Evolutionary conservation across 2,113 vertebrate species (phyloP).

Genomic region (Passer domesticus): DNA sequence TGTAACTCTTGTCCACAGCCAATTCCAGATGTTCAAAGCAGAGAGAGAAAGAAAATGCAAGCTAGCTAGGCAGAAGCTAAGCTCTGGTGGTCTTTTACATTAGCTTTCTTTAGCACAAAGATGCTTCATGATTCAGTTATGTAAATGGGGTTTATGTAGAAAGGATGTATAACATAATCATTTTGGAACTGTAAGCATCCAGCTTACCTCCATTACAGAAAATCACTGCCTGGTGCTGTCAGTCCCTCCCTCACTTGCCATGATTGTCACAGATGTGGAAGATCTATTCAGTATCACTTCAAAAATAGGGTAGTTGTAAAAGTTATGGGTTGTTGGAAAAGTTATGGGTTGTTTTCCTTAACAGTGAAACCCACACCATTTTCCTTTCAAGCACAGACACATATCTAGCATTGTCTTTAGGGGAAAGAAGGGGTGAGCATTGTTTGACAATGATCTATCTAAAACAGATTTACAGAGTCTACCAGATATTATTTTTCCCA

Average conservation of each 20-base stretch:
- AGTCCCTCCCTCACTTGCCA: slow-evolving; percentile 9
- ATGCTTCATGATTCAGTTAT: slow-evolving; percentile 40
- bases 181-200: slow-evolving; percentile 33
- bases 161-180: slow-evolving; percentile 30
- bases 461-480: not conserved
- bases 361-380: not conserved
- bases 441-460: not conserved
- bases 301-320: not conserved
- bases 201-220: slow-evolving; percentile 39
- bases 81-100: slow-evolving; percentile 38
- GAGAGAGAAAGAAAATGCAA: not conserved
- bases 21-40: not conserved
- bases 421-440: fast-evolving
- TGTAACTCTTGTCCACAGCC: not conserved
- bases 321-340: not conserved
- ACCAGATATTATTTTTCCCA: not conserved
- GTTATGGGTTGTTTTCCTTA: not conserved
- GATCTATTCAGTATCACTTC: not conserved
- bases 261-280: not conserved
- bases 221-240: slow-evolving; percentile 39
- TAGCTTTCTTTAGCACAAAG: slow-evolving; percentile 52
- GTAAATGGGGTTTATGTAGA: not conserved
- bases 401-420: not conserved
- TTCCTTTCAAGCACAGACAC: not conserved
- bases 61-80: not conserved